Evolutionary conservation across 2,888 invertebrate genomes (phyloP).

Genomic region (Erpobdella octoculata): DNA sequence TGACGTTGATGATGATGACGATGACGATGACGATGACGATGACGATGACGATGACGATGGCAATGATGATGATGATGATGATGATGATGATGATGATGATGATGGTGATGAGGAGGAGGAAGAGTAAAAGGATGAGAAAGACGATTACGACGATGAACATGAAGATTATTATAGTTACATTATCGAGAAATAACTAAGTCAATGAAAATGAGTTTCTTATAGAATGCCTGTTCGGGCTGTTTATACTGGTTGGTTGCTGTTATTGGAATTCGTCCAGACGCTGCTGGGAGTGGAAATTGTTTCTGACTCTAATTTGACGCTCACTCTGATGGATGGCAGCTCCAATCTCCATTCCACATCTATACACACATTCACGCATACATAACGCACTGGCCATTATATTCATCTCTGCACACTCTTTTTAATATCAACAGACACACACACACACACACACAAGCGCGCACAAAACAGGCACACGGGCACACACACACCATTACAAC

Average conservation of each 20-base stretch:
- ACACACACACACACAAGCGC: slow-evolving; percentile 1
- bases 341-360: not conserved
- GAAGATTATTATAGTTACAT: too few species aligned
- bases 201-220: too few species aligned
- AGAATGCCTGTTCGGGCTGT: too few species aligned
- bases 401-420: too few species aligned
- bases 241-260: too few species aligned
- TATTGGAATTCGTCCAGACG: too few species aligned
- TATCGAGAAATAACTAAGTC: too few species aligned
- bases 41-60: slow-evolving; percentile 24
- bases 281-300: too few species aligned
- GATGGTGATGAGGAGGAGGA: slow-evolving; percentile 25
- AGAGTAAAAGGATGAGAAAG: not conserved
- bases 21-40: slow-evolving; percentile 27
- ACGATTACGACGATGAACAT: slow-evolving; percentile 10
- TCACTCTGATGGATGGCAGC: too few species aligned
- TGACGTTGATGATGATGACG: slow-evolving; percentile 6
- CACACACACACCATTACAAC: slow-evolving; percentile 12
- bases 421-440: too few species aligned
- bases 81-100: slow-evolving; percentile 29
- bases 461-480: slow-evolving; percentile 10
- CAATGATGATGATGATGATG: slow-evolving; percentile 29
- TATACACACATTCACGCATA: not conserved
- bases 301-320: too few species aligned
- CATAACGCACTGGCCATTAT: not conserved